Base-by-base conservation (phyloP, 1,140 invertebrate species). In the Papilio xuthus region DNA sequence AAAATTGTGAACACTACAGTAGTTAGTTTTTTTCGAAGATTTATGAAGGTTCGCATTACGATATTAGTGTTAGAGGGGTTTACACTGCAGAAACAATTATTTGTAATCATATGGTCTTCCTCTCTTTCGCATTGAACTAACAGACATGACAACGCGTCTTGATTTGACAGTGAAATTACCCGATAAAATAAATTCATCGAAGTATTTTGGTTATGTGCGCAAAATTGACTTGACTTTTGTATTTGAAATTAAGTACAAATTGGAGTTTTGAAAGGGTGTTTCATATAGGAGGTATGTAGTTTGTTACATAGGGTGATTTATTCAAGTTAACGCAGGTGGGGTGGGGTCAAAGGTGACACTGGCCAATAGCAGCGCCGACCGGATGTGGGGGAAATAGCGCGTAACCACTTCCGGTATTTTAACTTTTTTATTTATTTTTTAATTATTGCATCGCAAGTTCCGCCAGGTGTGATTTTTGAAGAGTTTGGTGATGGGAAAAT, bases 341-440 rank as follows among this genome's bases (percentile, higher is more conserved):
- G 90, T 83, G 85, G 88, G 90, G 87, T 91, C 87, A 91, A 86
- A 90, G 88, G 88, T 89, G 84, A 84, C 23, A 78, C 83, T 81
- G 79, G 78, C 89, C 89, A 91, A 91, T 91, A 80, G 87, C 78
- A 75, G 28, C 67, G 60, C 79, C 78, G 83, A 89, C 83, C 86
- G 84, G 86, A 86, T 78, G 78, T 76, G 67, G 72, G 85, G 83
- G 82, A 79, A 83, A 60, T 77, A 56, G 82, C 75, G 81, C 84
- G 86, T 79, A 82, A 84, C 83, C 79, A 87, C 85, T 86, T 90
- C 88, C 88, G 84, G 81, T 81, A 70, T 73, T 83, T 84, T 86
- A 77, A 76, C 78, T 82, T 87, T 87, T 67, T 32, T n/a, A 26
- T 63, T 63, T 63, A 63, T 28, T 67, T 26, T 67, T 88, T 87